Base-by-base conservation (phyloP, 2,113 vertebrate species). In the Burhinus bistriatus region DNA sequence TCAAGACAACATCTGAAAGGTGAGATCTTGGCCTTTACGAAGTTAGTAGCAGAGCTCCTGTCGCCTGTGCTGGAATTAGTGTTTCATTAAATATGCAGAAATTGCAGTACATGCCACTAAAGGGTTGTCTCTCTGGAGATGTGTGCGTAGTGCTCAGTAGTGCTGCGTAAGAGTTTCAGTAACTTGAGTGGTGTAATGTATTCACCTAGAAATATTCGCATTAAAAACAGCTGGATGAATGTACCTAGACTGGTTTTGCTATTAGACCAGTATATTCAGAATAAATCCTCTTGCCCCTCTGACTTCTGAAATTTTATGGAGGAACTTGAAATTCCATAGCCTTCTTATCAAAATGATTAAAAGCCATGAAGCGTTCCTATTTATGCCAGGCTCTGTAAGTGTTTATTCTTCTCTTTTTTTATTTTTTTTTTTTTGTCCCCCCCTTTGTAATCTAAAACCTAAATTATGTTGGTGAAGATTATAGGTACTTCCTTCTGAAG, bases 391-490 rank as follows among this genome's bases (percentile, higher is more conserved):
- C 47, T 93, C 49, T 93, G 47, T n/a, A 57, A 72, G 54, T 68
- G 38, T 72, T 90, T 87, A 30, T 87, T 86, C 65, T 76, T 69
- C 34, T 72, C 15, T 6, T 2, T n/a, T n/a, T 38, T 69, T 40
- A 36, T 62, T 32, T 55, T 32, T 8, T 32, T n/a, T 22, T 12
- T 17, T 21, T 11, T 5, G n/a, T n/a, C n/a, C n/a, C 1, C 8
- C 40, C 21, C 76, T 91, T 95, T 94, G 93, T 89, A 95, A 93
- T 59, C 42, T 72, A 80, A 95, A 95, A 47, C 73, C 78, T 87
- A 44, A 93, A 85, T 96, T 97, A 83, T 80, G 45, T 87, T 82
- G 62, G 40, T 83, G 54, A 79, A 97, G 92, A 92, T 96, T 95
- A 88, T 61, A 93, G 75, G 71, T 89, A 58, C 64, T 87, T 96